A percentile compares a stretch with the other conserved stretches of the same genome.
phyloP scores from a whole-genome alignment of 2,888 invertebrate species.

The Cataglyphis cursor region DNA sequence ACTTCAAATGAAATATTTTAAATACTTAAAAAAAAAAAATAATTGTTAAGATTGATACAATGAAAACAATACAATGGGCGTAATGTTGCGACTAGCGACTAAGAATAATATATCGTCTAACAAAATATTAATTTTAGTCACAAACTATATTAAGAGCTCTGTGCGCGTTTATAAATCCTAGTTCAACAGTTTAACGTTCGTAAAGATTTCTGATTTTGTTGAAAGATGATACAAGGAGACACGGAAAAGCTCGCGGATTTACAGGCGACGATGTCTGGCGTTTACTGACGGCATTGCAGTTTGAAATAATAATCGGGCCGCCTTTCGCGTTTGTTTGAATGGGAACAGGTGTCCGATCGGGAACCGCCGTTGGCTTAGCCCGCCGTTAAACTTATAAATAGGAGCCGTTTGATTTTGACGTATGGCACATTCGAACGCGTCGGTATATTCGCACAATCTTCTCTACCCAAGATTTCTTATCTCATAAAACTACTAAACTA shows the following conservation, averaged over 20 bases:
- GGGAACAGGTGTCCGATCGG: constrained; percentile 80
- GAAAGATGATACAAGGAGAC: constrained; percentile 18
- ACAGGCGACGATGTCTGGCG: background rate
- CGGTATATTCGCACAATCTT: constrained; percentile 78
- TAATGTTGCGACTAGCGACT: background rate
- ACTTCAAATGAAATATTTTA: background rate
- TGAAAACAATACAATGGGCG: background rate
- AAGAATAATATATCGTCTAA: background rate
- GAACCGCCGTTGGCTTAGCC: constrained; percentile 57
- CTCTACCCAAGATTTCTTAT: constrained; percentile 59
- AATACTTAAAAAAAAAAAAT: background rate
- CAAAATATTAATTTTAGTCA: background rate
- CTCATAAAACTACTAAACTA: background rate
- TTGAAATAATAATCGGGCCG: constrained; percentile 71
- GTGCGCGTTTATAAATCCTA: background rate
- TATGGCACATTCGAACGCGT: constrained; percentile 76
- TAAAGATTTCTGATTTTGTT: background rate
- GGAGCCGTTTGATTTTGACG: constrained; percentile 84
- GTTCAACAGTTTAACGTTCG: constrained; percentile 7
- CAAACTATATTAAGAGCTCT: constrained; percentile 16
- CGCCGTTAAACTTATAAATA: constrained; percentile 82
- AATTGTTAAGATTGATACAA: background rate
- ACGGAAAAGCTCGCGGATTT: constrained; percentile 1
- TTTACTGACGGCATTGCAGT: constrained; percentile 55
- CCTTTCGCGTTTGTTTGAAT: constrained; percentile 72